These are phyloP conservation scores for Drosophila aff. DNA, from an alignment of 1,140 invertebrate species.

Conservation along the genomic window DNA sequence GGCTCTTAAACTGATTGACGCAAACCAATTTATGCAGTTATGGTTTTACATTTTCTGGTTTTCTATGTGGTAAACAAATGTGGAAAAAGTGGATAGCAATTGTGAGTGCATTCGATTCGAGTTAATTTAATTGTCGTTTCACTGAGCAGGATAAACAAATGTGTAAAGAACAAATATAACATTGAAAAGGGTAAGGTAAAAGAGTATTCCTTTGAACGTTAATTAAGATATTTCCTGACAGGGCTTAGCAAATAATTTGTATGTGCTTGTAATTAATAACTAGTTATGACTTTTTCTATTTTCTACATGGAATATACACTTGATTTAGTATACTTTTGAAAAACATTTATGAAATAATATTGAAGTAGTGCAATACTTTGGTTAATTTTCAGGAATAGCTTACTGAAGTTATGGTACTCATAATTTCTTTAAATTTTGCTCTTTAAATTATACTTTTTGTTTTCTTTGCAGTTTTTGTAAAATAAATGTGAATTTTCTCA, in stretches of 20 bases:
- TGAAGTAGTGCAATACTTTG: background rate
- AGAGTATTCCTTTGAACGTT: background rate
- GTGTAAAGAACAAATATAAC: background rate
- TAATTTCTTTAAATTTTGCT: too few species aligned
- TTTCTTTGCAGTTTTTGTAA: too few species aligned
- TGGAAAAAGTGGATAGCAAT: background rate
- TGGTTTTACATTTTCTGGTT: constrained; percentile 2
- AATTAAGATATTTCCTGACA: background rate
- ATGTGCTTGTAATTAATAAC: too few species aligned
- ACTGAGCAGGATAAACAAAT: background rate
- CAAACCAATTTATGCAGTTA: constrained; percentile 5
- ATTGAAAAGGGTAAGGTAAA: background rate
- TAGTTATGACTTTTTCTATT: too few species aligned
- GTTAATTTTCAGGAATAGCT: background rate
- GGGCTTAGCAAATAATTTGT: background rate
- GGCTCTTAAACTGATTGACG: constrained; percentile 21
- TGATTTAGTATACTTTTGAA: background rate
- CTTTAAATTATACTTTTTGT: background rate
- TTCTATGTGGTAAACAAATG: background rate
- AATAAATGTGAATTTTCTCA: background rate
- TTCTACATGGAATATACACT: background rate
- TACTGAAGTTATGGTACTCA: too few species aligned
- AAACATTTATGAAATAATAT: background rate
- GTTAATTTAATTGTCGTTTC: constrained; percentile 16
- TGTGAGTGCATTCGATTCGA: constrained; percentile 19